Percentiles rank a stretch among this genome's conserved stretches.
phyloP scores from a whole-genome alignment of 2,797 vertebrate species.

The Catharus ustulatus region DNA sequence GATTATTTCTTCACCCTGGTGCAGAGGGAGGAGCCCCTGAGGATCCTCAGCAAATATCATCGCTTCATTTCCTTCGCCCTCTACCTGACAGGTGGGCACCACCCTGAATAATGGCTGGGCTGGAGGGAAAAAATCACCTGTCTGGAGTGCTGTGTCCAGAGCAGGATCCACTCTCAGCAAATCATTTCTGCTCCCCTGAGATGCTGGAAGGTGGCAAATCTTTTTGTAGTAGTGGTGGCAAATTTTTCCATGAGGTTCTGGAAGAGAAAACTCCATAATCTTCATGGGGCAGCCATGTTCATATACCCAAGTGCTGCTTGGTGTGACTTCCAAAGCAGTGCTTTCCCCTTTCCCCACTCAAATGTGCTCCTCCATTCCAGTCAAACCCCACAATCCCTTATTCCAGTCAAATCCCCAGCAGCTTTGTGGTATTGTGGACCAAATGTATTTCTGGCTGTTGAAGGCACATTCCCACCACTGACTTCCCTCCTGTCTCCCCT shows the following conservation, averaged over 20 bases:
- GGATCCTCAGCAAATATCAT: slow-evolving; percentile 98
- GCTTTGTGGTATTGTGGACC: neutral
- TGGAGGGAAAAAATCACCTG: neutral
- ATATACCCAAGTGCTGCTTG: neutral
- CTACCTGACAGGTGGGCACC: slow-evolving; percentile 88
- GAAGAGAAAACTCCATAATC: neutral
- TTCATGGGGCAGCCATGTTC: neutral
- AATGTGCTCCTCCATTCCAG: neutral
- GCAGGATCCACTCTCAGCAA: neutral
- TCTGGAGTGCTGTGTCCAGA: neutral
- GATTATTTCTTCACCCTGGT: slow-evolving; percentile 98
- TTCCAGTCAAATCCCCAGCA: neutral
- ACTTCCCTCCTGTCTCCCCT: neutral
- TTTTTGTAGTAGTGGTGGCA: neutral
- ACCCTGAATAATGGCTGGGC: neutral
- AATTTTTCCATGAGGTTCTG: neutral
- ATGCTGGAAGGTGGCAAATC: neutral
- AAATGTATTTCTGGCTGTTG: neutral
- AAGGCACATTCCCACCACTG: neutral
- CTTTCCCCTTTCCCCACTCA: neutral
- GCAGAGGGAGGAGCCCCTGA: slow-evolving; percentile 93
- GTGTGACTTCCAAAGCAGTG: neutral
- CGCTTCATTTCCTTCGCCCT: slow-evolving; percentile 97
- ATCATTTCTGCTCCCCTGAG: neutral
- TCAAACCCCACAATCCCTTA: neutral